Conservation (phyloP, 2,113 vertebrate genomes). For the Chionis minor region DNA sequence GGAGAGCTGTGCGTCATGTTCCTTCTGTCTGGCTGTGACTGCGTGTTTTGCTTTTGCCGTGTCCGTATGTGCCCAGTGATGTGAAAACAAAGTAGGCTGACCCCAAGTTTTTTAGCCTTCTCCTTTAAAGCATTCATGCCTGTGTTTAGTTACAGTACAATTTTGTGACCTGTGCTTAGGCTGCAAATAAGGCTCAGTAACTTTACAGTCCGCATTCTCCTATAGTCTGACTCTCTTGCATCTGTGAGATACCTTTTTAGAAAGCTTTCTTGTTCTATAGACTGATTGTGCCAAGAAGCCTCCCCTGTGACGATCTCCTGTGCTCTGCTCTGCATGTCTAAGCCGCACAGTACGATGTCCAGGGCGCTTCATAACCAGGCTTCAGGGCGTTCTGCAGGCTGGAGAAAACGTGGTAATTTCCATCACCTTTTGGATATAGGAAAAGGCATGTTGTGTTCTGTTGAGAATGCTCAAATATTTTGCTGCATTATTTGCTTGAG, state of each 20-base stretch:
- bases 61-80: not conserved
- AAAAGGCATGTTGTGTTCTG: not conserved
- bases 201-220: not conserved
- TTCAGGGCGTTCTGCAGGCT: not conserved
- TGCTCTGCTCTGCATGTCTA: rapidly evolving
- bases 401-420: not conserved
- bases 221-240: not conserved
- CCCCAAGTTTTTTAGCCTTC: not conserved
- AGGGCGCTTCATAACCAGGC: not conserved
- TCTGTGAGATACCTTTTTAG: not conserved
- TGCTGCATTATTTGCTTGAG: not conserved
- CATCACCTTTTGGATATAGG: not conserved
- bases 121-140: not conserved
- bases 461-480: not conserved
- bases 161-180: not conserved
- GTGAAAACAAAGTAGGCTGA: not conserved
- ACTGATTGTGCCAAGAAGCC: not conserved
- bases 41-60: not conserved
- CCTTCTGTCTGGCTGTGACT: not conserved
- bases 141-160: not conserved
- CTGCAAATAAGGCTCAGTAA: not conserved
- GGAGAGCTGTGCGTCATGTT: not conserved
- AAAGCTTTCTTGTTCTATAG: not conserved
- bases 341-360: rapidly evolving
- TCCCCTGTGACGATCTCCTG: not conserved